Conservation (phyloP, 2,113 vertebrate species). For the Herpailurus yagouaroundi region DNA sequence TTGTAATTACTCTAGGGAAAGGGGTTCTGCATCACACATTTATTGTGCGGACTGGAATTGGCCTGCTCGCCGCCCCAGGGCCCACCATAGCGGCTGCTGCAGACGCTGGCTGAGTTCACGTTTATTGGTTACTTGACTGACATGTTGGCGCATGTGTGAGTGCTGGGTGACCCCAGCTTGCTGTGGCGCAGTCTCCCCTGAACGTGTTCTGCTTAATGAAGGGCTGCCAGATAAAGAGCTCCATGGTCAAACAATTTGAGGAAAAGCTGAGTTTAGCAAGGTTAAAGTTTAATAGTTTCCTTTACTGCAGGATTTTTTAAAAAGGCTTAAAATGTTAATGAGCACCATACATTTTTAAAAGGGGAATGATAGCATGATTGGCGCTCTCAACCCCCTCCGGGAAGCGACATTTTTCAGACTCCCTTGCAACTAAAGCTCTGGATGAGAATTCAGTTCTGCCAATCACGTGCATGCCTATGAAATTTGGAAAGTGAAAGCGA, state of each 20-base stretch:
- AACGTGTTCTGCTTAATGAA: neutral
- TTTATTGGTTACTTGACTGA: neutral
- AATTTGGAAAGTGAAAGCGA: neutral
- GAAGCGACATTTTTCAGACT: constrained; percentile 4
- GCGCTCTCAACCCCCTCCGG: neutral
- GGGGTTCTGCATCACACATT: neutral
- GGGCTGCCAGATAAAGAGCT: neutral
- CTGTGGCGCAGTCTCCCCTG: neutral
- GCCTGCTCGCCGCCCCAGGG: neutral
- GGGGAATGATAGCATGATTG: neutral
- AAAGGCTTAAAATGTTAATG: constrained; percentile 63
- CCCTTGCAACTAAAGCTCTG: neutral
- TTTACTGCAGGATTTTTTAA: constrained; percentile 39
- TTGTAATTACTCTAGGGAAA: neutral
- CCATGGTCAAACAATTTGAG: constrained; percentile 47
- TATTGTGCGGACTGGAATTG: neutral
- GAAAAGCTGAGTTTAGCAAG: constrained; percentile 69
- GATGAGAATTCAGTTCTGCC: constrained; percentile 20
- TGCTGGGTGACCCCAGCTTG: neutral
- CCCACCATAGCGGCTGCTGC: neutral
- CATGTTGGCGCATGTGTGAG: neutral
- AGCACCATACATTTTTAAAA: constrained; percentile 66
- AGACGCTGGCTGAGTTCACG: neutral
- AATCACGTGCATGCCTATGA: neutral
- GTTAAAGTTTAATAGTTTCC: constrained; percentile 74